Base-by-base conservation (phyloP, 2,797 vertebrate genomes). In the Toxotes lorentzi region DNA sequence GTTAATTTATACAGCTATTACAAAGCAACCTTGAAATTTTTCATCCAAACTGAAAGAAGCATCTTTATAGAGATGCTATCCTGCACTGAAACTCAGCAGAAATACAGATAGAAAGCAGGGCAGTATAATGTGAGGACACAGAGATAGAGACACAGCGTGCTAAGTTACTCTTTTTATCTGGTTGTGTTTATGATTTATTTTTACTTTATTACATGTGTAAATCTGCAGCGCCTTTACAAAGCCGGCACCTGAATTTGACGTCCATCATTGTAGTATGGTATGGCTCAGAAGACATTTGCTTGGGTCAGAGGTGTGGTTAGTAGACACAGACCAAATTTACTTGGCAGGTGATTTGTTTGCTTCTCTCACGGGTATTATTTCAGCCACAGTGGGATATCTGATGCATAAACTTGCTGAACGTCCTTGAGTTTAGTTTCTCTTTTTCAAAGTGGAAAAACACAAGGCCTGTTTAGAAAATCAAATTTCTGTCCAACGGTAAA, bases 271-370 rank as follows among this genome's bases (percentile, higher is more conserved):
- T 6, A 5, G 4, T 17, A 14, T 24, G 47, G 38, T 23, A 17
- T 43, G 8, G 4, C 43, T 67, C 43, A 45, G 34, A 63, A 50
- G 59, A 13, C 9, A 41, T 35, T 23, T 24, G 13, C 19, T 24
- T 35, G 5, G 19, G 24, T 53, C 23, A 21, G n/a, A 45, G 23
- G 32, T 50, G 72, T 40, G 32, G 11, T 50, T 32, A 23, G 53
- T 27, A 9, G 32, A 48, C 41, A 11, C 43, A 41, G 7, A 50
- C 32, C 41, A 38, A 8, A 66, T 58, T 59, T 30, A 30, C 53
- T 69, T 47, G 40, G 48, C 41, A 56, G 58, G 11, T 40, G 38
- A 67, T 67, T 75, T 75, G 24, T 60, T 74, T 35, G 17, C 30
- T 23, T 43, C 8, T 16, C 23, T 27, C 32, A 34, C 48, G 47